phyloP scores from a whole-genome alignment of 1,140 invertebrate genomes.

The Eulimnadia texana region DNA sequence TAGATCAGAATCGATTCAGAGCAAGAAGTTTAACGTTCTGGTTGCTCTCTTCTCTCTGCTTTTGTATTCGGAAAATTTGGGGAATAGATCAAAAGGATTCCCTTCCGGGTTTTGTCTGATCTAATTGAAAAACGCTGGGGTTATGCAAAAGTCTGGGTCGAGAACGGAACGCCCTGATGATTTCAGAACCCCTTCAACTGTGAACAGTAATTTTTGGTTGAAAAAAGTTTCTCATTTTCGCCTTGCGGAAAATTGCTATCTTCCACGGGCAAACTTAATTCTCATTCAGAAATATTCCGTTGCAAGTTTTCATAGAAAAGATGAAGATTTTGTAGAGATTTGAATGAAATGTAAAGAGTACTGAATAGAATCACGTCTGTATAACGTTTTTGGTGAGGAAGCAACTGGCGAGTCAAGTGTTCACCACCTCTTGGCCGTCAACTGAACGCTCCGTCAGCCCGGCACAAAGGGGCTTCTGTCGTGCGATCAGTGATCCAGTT shows the following conservation, averaged over 20 bases:
- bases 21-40: neutral
- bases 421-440: too few species aligned
- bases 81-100: neutral
- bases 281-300: too few species aligned
- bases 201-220: neutral
- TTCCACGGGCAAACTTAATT: too few species aligned
- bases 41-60: neutral
- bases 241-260: too few species aligned
- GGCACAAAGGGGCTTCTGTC: neutral
- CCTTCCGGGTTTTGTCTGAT: neutral
- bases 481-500: conserved; percentile 10
- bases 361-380: too few species aligned
- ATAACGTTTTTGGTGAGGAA: too few species aligned
- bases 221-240: too few species aligned
- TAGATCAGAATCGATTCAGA: too few species aligned
- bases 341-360: too few species aligned
- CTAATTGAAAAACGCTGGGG: neutral
- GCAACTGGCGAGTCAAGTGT: too few species aligned
- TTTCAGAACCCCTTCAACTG: neutral
- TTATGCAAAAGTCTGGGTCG: neutral
- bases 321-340: too few species aligned
- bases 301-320: too few species aligned
- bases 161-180: neutral
- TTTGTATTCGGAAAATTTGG: neutral
- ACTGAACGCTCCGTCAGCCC: neutral